Conservation (phyloP, 2,888 invertebrate genomes). For the Omphaloscelis lunosa region DNA sequence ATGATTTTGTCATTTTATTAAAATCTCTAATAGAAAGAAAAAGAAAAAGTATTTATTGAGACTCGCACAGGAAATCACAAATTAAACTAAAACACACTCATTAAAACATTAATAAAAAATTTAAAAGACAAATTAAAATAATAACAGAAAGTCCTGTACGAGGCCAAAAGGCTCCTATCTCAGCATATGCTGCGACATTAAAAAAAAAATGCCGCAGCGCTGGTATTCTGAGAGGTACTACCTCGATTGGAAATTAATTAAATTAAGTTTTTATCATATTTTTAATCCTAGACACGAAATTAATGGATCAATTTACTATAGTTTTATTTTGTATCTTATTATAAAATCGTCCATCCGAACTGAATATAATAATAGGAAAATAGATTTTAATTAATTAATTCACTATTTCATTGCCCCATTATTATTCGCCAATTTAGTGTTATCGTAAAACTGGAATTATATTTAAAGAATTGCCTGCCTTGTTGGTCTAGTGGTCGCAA, state of each 20-base stretch:
- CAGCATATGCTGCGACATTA: too few species aligned
- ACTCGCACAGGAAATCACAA: too few species aligned
- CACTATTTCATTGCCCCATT: background rate
- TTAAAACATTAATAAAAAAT: too few species aligned
- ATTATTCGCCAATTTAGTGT: constrained; percentile 8
- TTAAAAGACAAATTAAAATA: too few species aligned
- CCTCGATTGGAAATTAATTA: constrained; percentile 3
- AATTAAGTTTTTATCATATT: background rate
- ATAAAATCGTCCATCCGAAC: background rate
- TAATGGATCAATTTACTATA: background rate
- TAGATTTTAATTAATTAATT: background rate
- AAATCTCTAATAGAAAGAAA: background rate
- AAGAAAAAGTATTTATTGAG: too few species aligned
- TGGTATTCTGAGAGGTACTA: too few species aligned
- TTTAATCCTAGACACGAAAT: background rate
- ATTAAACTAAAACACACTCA: too few species aligned
- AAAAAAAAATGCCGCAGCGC: too few species aligned
- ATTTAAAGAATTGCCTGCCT: too few species aligned
- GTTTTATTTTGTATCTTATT: background rate
- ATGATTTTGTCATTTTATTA: background rate
- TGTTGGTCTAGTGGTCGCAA: too few species aligned
- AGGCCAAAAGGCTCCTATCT: too few species aligned
- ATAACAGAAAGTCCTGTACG: too few species aligned
- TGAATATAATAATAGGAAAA: background rate
- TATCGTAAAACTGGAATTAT: background rate